A percentile compares a stretch with the other conserved stretches of the same genome.
These are phyloP conservation scores for Cynopterus sphinx DNA, from an alignment of 2,797 vertebrate genomes.

Conservation along the genomic window DNA sequence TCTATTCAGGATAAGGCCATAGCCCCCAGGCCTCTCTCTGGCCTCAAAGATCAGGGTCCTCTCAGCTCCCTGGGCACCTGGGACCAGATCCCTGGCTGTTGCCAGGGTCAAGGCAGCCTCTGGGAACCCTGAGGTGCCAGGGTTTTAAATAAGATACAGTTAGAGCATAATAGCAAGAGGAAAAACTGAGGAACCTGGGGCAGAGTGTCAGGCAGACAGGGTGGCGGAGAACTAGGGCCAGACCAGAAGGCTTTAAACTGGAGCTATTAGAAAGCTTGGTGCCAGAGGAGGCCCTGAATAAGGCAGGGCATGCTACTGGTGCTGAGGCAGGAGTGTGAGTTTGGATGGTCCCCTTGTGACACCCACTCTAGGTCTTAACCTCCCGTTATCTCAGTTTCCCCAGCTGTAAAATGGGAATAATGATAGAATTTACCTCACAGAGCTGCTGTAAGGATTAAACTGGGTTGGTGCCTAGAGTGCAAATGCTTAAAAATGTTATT, in stretches of 20 bases:
- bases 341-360: neutral
- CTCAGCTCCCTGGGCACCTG: rapidly evolving
- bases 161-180: neutral
- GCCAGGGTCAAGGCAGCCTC: neutral
- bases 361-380: neutral
- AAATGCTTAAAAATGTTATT: neutral
- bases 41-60: neutral
- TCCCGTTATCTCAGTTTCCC: neutral
- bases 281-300: neutral
- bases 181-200: neutral
- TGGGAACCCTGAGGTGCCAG: neutral
- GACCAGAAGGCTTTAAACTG: neutral
- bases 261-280: neutral
- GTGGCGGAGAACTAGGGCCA: rapidly evolving
- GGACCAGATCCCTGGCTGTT: neutral
- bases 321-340: neutral
- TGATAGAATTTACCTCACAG: neutral
- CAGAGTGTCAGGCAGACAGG: rapidly evolving
- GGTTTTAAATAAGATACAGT: neutral
- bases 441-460: neutral
- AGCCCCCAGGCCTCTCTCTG: neutral
- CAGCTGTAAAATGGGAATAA: neutral
- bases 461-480: neutral
- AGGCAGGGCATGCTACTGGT: rapidly evolving
- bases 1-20: rapidly evolving